Percentiles rank a stretch among this genome's conserved stretches.
Conservation (phyloP, 1,140 invertebrate species). For the Amphibalanus amphitrite region DNA sequence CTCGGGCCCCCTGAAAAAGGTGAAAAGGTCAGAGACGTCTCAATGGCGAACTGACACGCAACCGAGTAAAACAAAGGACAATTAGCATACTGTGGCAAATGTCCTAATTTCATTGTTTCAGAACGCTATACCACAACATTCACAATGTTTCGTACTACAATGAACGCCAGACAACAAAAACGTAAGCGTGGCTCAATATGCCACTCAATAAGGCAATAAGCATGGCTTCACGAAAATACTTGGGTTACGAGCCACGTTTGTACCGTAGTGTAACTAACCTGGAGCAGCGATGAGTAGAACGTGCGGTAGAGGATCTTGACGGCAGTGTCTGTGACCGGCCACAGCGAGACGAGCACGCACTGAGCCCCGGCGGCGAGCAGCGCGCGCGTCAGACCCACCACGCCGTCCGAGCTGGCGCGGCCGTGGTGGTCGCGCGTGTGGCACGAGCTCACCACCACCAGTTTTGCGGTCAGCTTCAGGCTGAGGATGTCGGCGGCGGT, state of each 20-base stretch:
- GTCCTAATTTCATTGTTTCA: no score
- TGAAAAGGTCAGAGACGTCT: no score
- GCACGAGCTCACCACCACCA: slow-evolving; percentile 62
- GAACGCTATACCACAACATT: no score
- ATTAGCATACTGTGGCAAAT: no score
- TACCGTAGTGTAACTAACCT: slow-evolving; percentile 39
- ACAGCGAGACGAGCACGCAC: slow-evolving; percentile 73
- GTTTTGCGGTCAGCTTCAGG: slow-evolving; percentile 62
- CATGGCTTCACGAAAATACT: no score
- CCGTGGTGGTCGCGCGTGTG: slow-evolving; percentile 41
- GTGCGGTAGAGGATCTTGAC: slow-evolving; percentile 75
- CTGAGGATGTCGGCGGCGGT: slow-evolving; percentile 67
- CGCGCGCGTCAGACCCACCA: slow-evolving; percentile 60
- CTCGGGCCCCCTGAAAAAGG: slow-evolving; percentile 28
- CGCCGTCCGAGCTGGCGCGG: slow-evolving; percentile 44
- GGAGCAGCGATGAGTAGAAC: slow-evolving; percentile 76
- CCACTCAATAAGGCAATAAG: no score
- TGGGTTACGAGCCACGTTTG: no score
- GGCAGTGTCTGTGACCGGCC: slow-evolving; percentile 83
- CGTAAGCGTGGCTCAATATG: no score
- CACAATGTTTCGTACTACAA: no score
- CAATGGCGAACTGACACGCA: no score
- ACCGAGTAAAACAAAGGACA: no score
- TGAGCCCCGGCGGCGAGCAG: slow-evolving; percentile 75
- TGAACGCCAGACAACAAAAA: no score